Evolutionary conservation across 2,113 vertebrate species (phyloP).

Genomic region (Salvator merianae): DNA sequence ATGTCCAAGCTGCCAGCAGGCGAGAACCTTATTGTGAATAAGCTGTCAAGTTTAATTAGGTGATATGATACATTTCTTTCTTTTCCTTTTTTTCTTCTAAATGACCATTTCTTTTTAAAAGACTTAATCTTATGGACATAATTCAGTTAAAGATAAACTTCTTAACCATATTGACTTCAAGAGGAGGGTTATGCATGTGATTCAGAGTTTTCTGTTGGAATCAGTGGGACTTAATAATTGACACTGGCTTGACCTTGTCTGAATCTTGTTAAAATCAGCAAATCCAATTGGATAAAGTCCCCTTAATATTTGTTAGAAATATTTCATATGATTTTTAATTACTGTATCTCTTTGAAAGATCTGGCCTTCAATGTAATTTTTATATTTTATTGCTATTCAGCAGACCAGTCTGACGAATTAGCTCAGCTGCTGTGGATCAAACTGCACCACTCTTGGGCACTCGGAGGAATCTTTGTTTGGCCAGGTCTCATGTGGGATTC

Average conservation of each 20-base stretch:
- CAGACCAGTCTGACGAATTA: slow-evolving; percentile 1
- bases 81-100: not conserved
- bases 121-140: not conserved
- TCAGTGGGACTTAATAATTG: not conserved
- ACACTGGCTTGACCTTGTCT: not conserved
- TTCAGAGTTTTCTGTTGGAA: not conserved
- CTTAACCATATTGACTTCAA: not conserved
- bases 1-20: slow-evolving; percentile 56
- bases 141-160: not conserved
- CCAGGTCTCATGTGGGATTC: too few relatives aligned
- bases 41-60: slow-evolving; percentile 72
- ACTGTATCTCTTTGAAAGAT: not conserved
- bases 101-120: slow-evolving; percentile 5
- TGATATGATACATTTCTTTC: slow-evolving; percentile 7
- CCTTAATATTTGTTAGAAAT: not conserved
- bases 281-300: not conserved
- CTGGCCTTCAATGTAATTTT: not conserved
- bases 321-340: not conserved
- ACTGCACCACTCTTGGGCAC: not conserved
- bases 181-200: not conserved
- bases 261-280: not conserved
- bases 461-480: too few relatives aligned
- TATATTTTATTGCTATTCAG: not conserved
- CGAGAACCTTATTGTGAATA: slow-evolving; percentile 56
- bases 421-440: not conserved